Base-by-base conservation (phyloP, 2,113 vertebrate species). In the Fukomys damarensis region DNA sequence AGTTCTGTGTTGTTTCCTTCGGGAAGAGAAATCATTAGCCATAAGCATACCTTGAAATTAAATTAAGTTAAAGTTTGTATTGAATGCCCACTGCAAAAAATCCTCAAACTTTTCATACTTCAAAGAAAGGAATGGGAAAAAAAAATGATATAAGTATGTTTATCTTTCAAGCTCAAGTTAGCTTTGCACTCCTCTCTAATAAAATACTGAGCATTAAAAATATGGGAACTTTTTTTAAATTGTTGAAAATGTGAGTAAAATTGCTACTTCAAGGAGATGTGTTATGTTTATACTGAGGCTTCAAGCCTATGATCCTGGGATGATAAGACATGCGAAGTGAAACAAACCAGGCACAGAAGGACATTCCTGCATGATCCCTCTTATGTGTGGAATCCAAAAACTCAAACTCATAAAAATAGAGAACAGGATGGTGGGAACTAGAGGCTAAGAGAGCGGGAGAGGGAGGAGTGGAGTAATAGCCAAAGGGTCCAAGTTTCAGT, bases 61-160 rank as follows among this genome's bases (percentile, higher is more conserved):
- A 91, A 88, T 76, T 85, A 91, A 95, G 70, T 49, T 93, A 11
- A 81, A 82, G 92, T 19, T 84, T 86, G 65, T 58, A 2, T 88
- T 72, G 35, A 91, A 12, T 24, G 2, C 5, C 11, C 54, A 82
- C 9, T 35, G 38, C 38, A 83, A 83, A 88, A 61, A 1, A 3
- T 38, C 66, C 49, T 49, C 19, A 52, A n/a, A 74, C 52, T 80
- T 80, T 90, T 87, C 17, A 24, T 17, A 49, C 7, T 14, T 74
- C 59, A 86, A 68, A 84, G 35, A 86, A 68, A 84, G 35, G 17
- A 82, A 46, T 65, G 30, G 43, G 38, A 88, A 68, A n/a, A 88
- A 68, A n/a, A 88, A 76, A 79, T 77, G 30, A 30, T 68, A 68
- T 35, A 83, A 82, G 46, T 74, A 13, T 12, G 30, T 46, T 86